Base-by-base conservation (phyloP, 2,797 vertebrate species). In the Sebastes elongatus region DNA sequence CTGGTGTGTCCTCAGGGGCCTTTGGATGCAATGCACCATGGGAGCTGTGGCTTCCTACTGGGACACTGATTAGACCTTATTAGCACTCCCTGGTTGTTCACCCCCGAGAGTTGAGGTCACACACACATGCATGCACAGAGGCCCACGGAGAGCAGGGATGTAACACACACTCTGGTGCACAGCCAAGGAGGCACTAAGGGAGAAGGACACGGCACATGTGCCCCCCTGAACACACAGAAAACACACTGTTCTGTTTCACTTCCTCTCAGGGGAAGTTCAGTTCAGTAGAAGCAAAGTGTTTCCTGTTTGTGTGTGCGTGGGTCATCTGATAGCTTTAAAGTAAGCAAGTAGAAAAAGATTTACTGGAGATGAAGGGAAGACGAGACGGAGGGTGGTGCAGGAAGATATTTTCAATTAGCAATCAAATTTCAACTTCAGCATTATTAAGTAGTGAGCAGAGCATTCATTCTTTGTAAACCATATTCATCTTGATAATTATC, bases 1-100 rank as follows among this genome's bases (percentile, higher is more conserved):
- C 52, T 57, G 35, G 2, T 81, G 33, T 67, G 56, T 83, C 76
- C 82, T 84, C 25, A 25, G 71, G 81, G 74, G 61, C 56, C 49
- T 71, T 64, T 49, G 9, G 30, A 76, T 69, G 71, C 71, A 73
- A 13, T 64, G 78, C 77, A 38, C 55, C 77, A 55, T 80, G 84
- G 88, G 85, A 88, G 53, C 60, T 71, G 62, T 28, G 59, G 22
- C 75, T 87, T 86, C 82, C 93, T 81, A 55, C 71, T 10, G 89
- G 86, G 89, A 83, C 71, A 20, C 68, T 86, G 78, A 93, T 94
- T 94, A 94, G 74, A 63, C 65, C 81, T 83, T 79, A 94, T 94
- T 95, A 93, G 71, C 33, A n/a, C 69, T 93, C 91, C 88, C 88
- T 81, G 32, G 82, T 75, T 67, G 85, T 42, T 82, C 78, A 28